Percentiles rank a stretch among this genome's conserved stretches.
Conservation (phyloP, 2,113 vertebrate genomes). For the Cisticola juncidis region DNA sequence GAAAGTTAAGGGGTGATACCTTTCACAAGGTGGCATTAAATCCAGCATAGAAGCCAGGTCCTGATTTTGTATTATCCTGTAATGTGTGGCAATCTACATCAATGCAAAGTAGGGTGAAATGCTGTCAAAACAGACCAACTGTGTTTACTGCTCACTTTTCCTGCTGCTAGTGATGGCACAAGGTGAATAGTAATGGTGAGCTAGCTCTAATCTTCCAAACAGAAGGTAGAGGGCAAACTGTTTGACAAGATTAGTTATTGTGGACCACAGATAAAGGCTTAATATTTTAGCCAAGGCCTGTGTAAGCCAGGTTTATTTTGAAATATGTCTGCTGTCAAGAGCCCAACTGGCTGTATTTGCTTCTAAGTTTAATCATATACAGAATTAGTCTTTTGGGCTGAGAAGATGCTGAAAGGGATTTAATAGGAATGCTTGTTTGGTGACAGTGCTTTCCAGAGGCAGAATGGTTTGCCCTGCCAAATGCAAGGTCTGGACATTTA, state of each 20-base stretch:
- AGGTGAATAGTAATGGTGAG: constrained; percentile 57
- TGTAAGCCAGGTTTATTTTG: constrained; percentile 62
- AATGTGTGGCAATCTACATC: background rate
- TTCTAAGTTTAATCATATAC: constrained; percentile 56
- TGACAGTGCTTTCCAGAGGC: constrained; percentile 35
- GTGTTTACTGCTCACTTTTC: constrained; percentile 39
- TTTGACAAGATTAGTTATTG: constrained; percentile 62
- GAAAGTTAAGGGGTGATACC: background rate
- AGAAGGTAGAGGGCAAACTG: constrained; percentile 47
- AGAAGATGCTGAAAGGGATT: constrained; percentile 36
- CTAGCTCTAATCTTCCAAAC: constrained; percentile 54
- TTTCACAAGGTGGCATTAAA: constrained; percentile 19
- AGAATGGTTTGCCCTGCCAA: constrained; percentile 38
- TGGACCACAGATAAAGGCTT: constrained; percentile 61
- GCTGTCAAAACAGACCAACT: constrained; percentile 1
- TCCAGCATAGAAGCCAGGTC: background rate
- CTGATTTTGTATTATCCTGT: background rate
- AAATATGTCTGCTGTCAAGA: constrained; percentile 60
- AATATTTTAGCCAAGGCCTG: constrained; percentile 65
- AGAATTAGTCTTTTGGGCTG: constrained; percentile 52
- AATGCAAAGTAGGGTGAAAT: constrained; percentile 27
- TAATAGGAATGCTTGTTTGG: constrained; percentile 58
- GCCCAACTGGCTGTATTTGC: constrained; percentile 63
- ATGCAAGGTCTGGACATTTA: constrained; percentile 14
- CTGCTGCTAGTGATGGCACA: constrained; percentile 41